Evolutionary conservation across 2,113 vertebrate species (phyloP).

Genomic region (Coptodon rendalli): DNA sequence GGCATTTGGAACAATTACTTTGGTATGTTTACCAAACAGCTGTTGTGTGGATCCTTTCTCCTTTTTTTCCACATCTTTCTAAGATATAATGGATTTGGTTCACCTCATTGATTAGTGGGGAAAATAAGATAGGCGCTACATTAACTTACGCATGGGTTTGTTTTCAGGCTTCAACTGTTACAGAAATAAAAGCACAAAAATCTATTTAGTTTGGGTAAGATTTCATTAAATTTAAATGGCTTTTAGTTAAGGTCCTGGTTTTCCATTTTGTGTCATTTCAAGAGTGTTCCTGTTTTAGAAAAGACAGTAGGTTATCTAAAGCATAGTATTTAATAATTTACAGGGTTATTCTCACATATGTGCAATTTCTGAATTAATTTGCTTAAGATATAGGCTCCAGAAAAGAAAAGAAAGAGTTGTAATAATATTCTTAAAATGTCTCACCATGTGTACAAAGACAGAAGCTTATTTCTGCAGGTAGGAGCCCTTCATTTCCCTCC

Average conservation of each 20-base stretch:
- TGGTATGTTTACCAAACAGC: conserved; percentile 66
- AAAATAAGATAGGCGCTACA: conserved; percentile 30
- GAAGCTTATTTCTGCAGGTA: neutral
- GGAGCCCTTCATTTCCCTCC: neutral
- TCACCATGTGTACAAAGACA: neutral
- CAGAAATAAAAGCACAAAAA: conserved; percentile 8
- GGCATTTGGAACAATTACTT: conserved; percentile 69
- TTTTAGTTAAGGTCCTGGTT: conserved; percentile 12
- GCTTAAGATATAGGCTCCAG: neutral
- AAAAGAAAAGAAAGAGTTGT: neutral
- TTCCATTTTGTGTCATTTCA: neutral
- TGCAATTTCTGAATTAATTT: neutral
- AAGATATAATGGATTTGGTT: conserved; percentile 44
- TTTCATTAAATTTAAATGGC: conserved; percentile 8
- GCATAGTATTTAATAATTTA: neutral
- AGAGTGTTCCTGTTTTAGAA: neutral
- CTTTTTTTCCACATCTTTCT: neutral
- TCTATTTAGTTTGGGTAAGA: conserved; percentile 5
- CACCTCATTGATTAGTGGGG: conserved; percentile 30
- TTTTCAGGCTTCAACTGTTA: conserved; percentile 14
- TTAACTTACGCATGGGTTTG: conserved; percentile 36
- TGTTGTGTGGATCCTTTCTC: conserved; percentile 53
- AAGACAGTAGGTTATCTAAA: neutral
- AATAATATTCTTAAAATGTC: neutral
- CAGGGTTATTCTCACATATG: neutral